Conservation (phyloP, 2,113 vertebrate genomes). For the Stegostoma tigrinum region DNA sequence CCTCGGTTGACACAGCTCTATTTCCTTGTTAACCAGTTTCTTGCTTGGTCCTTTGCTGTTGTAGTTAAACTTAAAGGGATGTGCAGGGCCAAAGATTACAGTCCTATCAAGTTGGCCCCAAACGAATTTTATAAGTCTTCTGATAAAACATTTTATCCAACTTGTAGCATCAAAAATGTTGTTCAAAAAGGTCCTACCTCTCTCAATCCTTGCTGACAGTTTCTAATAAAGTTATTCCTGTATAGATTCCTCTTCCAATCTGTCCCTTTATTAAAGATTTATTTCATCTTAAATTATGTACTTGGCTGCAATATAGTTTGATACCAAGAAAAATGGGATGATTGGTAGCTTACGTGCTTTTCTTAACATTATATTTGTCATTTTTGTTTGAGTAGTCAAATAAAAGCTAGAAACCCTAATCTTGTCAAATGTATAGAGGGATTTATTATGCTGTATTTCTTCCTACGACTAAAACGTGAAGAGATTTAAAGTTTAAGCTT, state of each 20-base stretch:
- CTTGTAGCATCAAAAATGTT: not conserved
- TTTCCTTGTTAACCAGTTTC: not conserved
- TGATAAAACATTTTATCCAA: not conserved
- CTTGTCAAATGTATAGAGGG: not conserved
- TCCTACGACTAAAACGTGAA: not conserved
- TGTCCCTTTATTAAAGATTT: not conserved
- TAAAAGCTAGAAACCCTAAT: not conserved
- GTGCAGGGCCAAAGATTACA: not conserved
- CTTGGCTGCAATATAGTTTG: not conserved
- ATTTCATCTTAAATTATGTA: conserved; percentile 3
- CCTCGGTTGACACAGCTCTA: not conserved
- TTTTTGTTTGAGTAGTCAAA: not conserved
- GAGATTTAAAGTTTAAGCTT: conserved; percentile 7
- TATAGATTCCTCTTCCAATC: not conserved
- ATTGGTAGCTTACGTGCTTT: not conserved
- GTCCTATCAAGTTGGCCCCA: not conserved
- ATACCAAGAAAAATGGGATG: not conserved
- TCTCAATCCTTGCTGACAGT: not conserved
- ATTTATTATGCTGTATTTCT: conserved; percentile 13
- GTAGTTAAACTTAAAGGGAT: not conserved
- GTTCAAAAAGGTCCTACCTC: not conserved
- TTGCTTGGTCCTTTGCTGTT: not conserved
- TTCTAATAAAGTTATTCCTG: not conserved
- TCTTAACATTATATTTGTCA: not conserved
- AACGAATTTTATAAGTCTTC: not conserved